Percentiles rank a stretch among this genome's conserved stretches.
These are phyloP conservation scores for Eupithecia subumbrata DNA, from an alignment of 2,888 invertebrate species.

Conservation along the genomic window DNA sequence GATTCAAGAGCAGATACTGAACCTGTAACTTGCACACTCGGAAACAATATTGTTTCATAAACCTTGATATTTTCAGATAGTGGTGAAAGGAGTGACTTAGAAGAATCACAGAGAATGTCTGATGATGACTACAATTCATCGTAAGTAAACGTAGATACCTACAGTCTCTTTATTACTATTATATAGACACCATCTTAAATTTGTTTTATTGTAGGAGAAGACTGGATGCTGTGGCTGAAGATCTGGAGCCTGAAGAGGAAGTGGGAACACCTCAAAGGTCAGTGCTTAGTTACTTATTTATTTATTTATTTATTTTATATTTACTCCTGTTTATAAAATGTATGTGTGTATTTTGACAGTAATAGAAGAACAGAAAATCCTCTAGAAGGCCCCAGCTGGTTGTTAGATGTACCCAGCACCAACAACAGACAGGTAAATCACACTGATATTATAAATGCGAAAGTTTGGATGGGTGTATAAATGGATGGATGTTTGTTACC, in stretches of 20 bases:
- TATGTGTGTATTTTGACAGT: slow-evolving; percentile 43
- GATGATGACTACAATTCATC: slow-evolving; percentile 56
- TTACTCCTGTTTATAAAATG: background rate
- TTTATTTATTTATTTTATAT: no score
- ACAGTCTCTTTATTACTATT: background rate
- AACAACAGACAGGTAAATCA: slow-evolving; percentile 46
- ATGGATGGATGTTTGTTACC: no score
- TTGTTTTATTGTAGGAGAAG: slow-evolving; percentile 49
- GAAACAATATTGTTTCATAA: background rate
- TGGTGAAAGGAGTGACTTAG: slow-evolving; percentile 50
- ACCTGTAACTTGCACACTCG: no score
- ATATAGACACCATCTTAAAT: background rate
- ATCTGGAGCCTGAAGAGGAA: slow-evolving; percentile 58
- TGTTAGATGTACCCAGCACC: slow-evolving; percentile 56
- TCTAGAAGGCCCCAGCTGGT: slow-evolving; percentile 77
- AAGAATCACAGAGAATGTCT: slow-evolving; percentile 57
- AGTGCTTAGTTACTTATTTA: background rate
- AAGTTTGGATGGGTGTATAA: no score
- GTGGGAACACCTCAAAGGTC: slow-evolving; percentile 34
- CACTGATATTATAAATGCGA: no score
- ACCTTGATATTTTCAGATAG: slow-evolving; percentile 51
- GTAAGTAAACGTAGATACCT: slow-evolving; percentile 53
- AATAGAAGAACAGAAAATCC: slow-evolving; percentile 61
- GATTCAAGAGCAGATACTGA: background rate
- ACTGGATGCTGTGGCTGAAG: slow-evolving; percentile 61